These are phyloP conservation scores for Protonemura montana DNA, from an alignment of 2,888 invertebrate genomes.

Conservation along the genomic window DNA sequence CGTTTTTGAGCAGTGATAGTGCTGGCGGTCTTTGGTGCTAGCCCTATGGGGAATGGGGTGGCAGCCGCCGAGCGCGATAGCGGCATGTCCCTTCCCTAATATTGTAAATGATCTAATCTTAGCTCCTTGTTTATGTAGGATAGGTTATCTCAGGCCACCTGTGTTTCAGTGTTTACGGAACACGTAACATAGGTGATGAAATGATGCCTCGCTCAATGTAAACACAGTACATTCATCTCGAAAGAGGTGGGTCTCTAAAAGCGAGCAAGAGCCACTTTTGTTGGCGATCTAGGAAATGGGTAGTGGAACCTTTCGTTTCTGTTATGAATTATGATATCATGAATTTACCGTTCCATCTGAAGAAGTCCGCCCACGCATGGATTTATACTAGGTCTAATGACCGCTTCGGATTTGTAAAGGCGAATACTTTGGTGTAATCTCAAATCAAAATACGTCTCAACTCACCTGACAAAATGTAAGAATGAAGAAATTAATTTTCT, in stretches of 20 bases:
- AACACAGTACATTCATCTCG: neutral
- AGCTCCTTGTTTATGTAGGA: neutral
- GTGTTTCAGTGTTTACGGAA: neutral
- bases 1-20: neutral
- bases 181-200: slow-evolving; percentile 12
- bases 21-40: neutral
- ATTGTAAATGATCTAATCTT: neutral
- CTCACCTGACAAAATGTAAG: too few species aligned
- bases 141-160: neutral
- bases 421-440: neutral
- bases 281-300: neutral
- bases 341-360: neutral
- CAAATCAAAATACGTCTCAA: neutral
- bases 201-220: neutral
- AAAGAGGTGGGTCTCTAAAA: neutral
- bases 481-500: neutral
- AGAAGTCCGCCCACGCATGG: neutral
- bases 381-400: neutral
- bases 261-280: neutral
- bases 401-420: neutral
- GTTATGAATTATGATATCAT: neutral
- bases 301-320: neutral
- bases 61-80: neutral
- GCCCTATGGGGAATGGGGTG: neutral
- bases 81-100: neutral